Percentiles rank a stretch among this genome's conserved stretches.
These are phyloP conservation scores for Channa maculata DNA, from an alignment of 2,113 vertebrate species.

Conservation along the genomic window DNA sequence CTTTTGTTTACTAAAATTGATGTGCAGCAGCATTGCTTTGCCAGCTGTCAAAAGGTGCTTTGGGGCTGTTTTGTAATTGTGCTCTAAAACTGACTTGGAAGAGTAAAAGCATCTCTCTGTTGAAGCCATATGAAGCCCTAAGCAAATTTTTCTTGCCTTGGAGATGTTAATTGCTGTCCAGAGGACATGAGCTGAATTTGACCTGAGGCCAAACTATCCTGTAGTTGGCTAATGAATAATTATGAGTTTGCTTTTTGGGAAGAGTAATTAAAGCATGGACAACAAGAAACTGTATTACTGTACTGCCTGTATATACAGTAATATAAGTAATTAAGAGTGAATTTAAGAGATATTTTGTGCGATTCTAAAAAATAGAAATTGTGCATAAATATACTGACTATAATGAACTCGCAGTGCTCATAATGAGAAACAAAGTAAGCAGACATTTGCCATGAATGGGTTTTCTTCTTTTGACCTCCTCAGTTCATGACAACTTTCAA, in stretches of 20 bases:
- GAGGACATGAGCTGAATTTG: constrained; percentile 60
- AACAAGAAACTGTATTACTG: background rate
- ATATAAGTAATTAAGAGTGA: background rate
- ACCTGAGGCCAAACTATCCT: constrained; percentile 44
- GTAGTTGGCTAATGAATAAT: constrained; percentile 53
- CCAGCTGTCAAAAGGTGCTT: constrained; percentile 53
- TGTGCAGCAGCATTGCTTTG: constrained; percentile 30
- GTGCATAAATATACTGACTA: background rate
- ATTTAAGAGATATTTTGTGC: background rate
- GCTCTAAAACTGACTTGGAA: constrained; percentile 47
- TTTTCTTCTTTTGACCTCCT: constrained; percentile 17
- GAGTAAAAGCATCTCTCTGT: constrained; percentile 24
- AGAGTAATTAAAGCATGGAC: constrained; percentile 29
- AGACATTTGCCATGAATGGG: constrained; percentile 13
- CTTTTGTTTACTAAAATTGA: constrained; percentile 40
- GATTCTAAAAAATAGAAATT: background rate
- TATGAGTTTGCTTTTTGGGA: constrained; percentile 25
- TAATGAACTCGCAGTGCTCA: constrained; percentile 32
- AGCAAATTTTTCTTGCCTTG: constrained; percentile 24
- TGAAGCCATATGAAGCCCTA: constrained; percentile 8
- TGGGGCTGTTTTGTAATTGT: constrained; percentile 58
- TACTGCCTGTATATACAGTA: background rate
- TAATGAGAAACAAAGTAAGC: constrained; percentile 10
- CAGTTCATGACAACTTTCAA: too few relatives aligned
- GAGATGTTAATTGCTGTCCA: constrained; percentile 53